A percentile compares a stretch with the other conserved stretches of the same genome.
Conservation (phyloP, 1,140 invertebrate species). For the Drosophila subpulchrella region DNA sequence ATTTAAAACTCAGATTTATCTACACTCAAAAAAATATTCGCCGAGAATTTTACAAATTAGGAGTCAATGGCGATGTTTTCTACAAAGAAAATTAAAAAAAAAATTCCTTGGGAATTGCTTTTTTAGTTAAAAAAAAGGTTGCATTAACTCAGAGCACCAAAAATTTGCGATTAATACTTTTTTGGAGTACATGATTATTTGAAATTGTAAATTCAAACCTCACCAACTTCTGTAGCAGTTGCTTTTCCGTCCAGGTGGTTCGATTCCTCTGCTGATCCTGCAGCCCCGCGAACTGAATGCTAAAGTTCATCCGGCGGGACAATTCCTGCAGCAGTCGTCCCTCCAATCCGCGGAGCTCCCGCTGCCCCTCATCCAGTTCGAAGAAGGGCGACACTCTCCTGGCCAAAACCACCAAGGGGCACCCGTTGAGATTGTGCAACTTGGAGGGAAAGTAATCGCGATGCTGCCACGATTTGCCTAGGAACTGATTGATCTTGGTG, state of each 20-base stretch:
- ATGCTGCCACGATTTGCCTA: conserved; percentile 35
- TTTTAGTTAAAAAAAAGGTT: no score
- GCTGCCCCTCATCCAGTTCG: not conserved
- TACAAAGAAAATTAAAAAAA: no score
- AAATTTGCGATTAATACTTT: no score
- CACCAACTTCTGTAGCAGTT: conserved; percentile 38
- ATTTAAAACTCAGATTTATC: no score
- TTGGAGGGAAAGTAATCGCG: conserved; percentile 55
- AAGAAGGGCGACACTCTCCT: conserved; percentile 42
- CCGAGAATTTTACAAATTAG: no score
- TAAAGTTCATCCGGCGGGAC: conserved; percentile 53
- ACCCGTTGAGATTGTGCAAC: conserved; percentile 50
- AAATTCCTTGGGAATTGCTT: no score
- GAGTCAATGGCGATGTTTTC: no score
- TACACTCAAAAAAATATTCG: no score
- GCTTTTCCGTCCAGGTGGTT: conserved; percentile 28
- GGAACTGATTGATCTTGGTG: conserved; percentile 49
- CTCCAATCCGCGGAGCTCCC: conserved; percentile 19
- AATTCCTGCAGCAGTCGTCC: conserved; percentile 40
- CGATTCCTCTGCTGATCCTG: conserved; percentile 12
- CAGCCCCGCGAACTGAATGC: conserved; percentile 22
- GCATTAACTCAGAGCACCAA: no score
- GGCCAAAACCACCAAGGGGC: conserved; percentile 40
- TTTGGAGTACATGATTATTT: no score
- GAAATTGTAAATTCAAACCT: not conserved